phyloP scores from a whole-genome alignment of 1,140 invertebrate species.

The Bombus fervidus region DNA sequence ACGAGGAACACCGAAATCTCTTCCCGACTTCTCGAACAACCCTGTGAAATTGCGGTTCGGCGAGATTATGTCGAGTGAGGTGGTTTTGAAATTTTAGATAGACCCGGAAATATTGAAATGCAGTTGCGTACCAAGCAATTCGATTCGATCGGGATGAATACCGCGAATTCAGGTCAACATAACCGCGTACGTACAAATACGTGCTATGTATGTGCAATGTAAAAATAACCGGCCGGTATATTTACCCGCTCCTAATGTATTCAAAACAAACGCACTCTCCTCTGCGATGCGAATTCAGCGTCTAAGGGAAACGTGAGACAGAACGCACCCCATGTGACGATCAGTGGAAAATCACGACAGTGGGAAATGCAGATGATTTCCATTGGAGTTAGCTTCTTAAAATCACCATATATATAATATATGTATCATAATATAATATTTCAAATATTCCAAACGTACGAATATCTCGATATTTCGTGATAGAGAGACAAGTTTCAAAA shows the following conservation, averaged over 20 bases:
- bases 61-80: neutral
- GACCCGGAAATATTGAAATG: slow-evolving; percentile 3
- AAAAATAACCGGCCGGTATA: slow-evolving; percentile 35
- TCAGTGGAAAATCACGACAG: no score
- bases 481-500: no score
- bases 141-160: slow-evolving; percentile 16
- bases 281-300: slow-evolving; percentile 14
- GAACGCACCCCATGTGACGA: no score
- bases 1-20: neutral
- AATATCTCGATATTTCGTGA: no score
- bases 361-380: no score
- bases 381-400: no score
- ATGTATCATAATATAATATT: no score
- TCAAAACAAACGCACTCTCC: slow-evolving; percentile 31
- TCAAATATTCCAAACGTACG: no score
- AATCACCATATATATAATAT: no score
- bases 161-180: slow-evolving; percentile 33
- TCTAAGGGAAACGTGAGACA: neutral
- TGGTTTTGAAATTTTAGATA: neutral
- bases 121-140: neutral
- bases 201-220: slow-evolving; percentile 9
- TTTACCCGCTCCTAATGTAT: slow-evolving; percentile 34
- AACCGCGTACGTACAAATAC: slow-evolving; percentile 27
- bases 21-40: neutral
- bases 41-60: neutral